Conservation (phyloP, 2,113 vertebrate species). For the Phrynosoma platyrhinos region DNA sequence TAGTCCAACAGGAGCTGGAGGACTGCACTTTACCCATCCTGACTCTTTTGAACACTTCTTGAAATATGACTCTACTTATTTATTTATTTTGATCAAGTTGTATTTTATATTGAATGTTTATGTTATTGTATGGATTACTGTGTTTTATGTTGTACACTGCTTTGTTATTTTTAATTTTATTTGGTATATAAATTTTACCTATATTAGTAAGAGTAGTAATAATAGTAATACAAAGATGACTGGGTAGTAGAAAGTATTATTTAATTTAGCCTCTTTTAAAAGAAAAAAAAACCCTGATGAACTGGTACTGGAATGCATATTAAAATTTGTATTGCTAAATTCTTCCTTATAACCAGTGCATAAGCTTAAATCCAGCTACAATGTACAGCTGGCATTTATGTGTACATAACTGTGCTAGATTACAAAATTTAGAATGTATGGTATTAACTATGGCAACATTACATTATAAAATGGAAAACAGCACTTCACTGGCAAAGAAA, state of each 20-base stretch:
- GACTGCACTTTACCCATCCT: no score
- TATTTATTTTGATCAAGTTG: neutral
- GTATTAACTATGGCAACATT: neutral
- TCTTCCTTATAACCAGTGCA: neutral
- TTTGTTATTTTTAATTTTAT: neutral
- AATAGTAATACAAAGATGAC: neutral
- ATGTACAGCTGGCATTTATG: neutral
- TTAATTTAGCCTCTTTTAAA: constrained; percentile 41
- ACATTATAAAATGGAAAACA: neutral
- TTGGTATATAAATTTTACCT: neutral
- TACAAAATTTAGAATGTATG: neutral
- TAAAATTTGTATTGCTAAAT: neutral
- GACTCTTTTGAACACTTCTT: no score
- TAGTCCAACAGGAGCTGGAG: no score
- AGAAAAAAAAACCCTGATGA: constrained; percentile 46
- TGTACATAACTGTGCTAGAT: neutral
- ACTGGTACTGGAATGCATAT: constrained; percentile 39
- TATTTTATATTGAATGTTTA: neutral
- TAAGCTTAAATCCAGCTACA: neutral
- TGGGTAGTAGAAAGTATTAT: constrained; percentile 50
- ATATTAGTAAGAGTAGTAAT: neutral
- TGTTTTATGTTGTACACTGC: neutral
- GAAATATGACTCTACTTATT: neutral
- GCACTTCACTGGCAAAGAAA: neutral
- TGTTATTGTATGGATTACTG: neutral